These are phyloP conservation scores for Hybognathus amarus DNA, from an alignment of 2,797 vertebrate genomes.

Conservation along the genomic window DNA sequence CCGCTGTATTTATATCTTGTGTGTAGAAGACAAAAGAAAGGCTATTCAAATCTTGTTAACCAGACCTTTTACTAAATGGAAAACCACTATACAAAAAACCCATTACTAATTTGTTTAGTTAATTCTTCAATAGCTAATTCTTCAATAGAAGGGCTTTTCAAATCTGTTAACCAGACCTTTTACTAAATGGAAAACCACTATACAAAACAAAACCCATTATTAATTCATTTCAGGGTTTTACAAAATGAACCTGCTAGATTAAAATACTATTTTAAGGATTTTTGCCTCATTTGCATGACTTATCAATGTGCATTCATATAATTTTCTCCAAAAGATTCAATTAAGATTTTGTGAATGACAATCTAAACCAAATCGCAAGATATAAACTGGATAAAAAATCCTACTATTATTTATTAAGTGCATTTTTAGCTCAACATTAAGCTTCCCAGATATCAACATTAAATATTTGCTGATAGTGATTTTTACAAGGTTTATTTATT, in stretches of 20 bases:
- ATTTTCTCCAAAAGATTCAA: constrained; percentile 1
- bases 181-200: background rate
- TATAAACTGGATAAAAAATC: background rate
- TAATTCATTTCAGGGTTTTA: background rate
- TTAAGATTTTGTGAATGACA: background rate
- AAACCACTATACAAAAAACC: background rate
- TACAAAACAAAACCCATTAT: background rate
- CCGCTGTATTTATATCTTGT: background rate
- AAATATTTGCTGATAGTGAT: background rate
- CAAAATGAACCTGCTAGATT: background rate
- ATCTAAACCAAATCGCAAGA: background rate
- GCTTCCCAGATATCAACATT: background rate
- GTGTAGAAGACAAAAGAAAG: background rate
- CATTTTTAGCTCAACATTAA: background rate
- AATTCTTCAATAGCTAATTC: no score
- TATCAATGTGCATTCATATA: background rate
- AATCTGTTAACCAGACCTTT: background rate
- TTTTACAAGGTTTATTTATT: no score
- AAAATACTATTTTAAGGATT: constrained; percentile 14
- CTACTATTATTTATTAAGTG: background rate
- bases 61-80: background rate
- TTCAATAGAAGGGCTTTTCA: background rate
- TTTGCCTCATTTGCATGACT: background rate
- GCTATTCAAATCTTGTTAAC: background rate
- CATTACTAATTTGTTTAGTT: no score